Evolutionary conservation across 1,140 invertebrate species (phyloP).

Genomic region (Batillaria attramentaria): DNA sequence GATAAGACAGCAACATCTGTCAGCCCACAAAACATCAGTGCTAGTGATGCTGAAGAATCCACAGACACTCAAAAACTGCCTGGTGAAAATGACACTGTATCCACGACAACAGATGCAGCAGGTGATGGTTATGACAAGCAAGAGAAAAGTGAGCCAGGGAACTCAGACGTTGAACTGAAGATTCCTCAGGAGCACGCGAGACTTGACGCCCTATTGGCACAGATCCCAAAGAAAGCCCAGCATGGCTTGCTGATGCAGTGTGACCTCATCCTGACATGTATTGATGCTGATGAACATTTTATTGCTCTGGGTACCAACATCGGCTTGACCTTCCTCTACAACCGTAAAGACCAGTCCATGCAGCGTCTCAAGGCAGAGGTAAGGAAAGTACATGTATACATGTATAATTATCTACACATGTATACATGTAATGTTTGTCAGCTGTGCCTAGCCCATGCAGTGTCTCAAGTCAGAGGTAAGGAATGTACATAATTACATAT

Average conservation of each 20-base stretch:
- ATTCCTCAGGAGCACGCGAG: constrained; percentile 82
- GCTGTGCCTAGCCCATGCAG: constrained; percentile 83
- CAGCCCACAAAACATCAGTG: no score
- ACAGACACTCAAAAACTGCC: no score
- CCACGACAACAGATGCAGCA: no score
- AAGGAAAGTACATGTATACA: constrained; percentile 53
- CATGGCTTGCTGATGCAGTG: constrained; percentile 81
- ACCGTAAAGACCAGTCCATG: constrained; percentile 82
- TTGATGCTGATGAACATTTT: constrained; percentile 85
- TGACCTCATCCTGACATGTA: constrained; percentile 85
- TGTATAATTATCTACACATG: background rate
- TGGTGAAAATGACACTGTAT: no score
- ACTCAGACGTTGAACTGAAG: background rate
- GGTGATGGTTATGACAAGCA: no score
- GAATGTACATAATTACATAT: background rate
- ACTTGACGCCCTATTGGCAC: constrained; percentile 82
- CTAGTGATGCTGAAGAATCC: no score
- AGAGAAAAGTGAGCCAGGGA: background rate
- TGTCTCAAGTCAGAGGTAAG: constrained; percentile 85
- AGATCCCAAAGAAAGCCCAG: constrained; percentile 84
- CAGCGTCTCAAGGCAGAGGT: constrained; percentile 87
- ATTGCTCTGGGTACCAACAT: constrained; percentile 89
- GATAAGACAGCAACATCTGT: no score
- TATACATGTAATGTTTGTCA: no score
- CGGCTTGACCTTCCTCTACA: constrained; percentile 89